These are phyloP conservation scores for Heteromurus nitidus DNA, from an alignment of 2,888 invertebrate genomes.

Conservation along the genomic window DNA sequence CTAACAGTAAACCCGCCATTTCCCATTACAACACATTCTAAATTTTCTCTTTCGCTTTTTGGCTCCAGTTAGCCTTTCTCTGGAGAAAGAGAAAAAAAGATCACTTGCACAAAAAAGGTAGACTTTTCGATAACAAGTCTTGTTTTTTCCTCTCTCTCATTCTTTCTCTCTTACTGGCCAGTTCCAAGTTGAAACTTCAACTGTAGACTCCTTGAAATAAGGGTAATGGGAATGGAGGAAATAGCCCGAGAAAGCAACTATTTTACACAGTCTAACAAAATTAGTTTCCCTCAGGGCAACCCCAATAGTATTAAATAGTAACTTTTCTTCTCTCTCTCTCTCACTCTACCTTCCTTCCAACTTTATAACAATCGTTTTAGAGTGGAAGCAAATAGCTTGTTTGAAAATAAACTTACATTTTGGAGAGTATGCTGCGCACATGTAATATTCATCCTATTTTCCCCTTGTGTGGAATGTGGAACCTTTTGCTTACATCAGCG, in stretches of 20 bases:
- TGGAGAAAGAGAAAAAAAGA: constrained; percentile 11
- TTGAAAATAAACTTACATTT: too few relatives aligned
- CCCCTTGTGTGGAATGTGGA: too few relatives aligned
- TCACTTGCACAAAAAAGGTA: too few relatives aligned
- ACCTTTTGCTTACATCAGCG: too few relatives aligned
- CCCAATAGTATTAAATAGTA: constrained; percentile 56
- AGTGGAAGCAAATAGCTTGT: too few relatives aligned
- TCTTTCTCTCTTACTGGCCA: not conserved
- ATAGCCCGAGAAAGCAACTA: constrained; percentile 47
- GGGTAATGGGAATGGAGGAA: constrained; percentile 50
- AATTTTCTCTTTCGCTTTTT: constrained; percentile 36
- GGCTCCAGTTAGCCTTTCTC: constrained; percentile 5
- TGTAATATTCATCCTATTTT: not conserved
- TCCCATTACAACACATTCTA: constrained; percentile 60
- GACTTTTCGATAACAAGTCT: too few relatives aligned
- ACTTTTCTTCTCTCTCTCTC: constrained; percentile 10
- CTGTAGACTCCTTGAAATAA: constrained; percentile 34
- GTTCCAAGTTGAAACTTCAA: too few relatives aligned
- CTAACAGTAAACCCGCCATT: constrained; percentile 66
- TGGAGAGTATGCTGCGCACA: too few relatives aligned
- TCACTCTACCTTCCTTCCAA: not conserved
- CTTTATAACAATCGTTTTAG: too few relatives aligned
- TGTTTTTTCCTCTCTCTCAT: too few relatives aligned
- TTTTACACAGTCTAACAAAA: constrained; percentile 42
- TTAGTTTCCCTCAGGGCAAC: constrained; percentile 59